Percentiles rank a stretch among this genome's conserved stretches.
phyloP scores from a whole-genome alignment of 2,888 invertebrate species.

The Dilophus febrilis region DNA sequence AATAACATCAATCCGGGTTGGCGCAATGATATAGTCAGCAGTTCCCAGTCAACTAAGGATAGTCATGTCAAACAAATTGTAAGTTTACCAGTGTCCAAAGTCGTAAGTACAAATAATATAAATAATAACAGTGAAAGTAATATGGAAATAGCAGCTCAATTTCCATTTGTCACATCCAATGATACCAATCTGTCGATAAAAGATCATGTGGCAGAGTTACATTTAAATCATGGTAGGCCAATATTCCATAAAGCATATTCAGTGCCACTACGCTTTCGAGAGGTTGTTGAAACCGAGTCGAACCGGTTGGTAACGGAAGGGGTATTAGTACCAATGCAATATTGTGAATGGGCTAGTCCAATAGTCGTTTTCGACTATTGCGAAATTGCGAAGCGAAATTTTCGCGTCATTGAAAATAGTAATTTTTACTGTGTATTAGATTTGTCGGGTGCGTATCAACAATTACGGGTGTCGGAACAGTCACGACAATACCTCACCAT shows the following conservation, averaged over 20 bases:
- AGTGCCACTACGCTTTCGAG: constrained; percentile 10
- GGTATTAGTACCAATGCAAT: constrained; percentile 9
- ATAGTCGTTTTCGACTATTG: constrained; percentile 16
- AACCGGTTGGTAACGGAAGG: constrained; percentile 7
- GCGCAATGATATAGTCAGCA: too few relatives aligned
- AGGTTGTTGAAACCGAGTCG: constrained; percentile 11
- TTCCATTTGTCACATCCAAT: too few relatives aligned
- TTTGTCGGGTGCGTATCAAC: constrained; percentile 16
- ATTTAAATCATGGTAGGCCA: neutral
- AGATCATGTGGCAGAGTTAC: too few relatives aligned
- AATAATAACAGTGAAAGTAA: too few relatives aligned
- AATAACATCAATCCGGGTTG: too few relatives aligned
- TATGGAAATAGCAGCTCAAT: too few relatives aligned
- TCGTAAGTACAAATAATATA: too few relatives aligned
- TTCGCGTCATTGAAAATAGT: constrained; percentile 12
- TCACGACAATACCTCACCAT: constrained; percentile 15
- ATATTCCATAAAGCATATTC: constrained; percentile 11
- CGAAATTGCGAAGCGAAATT: constrained; percentile 17
- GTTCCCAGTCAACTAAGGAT: too few relatives aligned
- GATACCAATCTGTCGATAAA: too few relatives aligned
- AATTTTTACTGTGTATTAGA: constrained; percentile 15
- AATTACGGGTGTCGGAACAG: constrained; percentile 13
- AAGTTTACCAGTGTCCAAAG: too few relatives aligned
- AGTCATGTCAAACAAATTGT: too few relatives aligned
- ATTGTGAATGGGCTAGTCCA: constrained; percentile 14